These are phyloP conservation scores for Acromyrmex heyeri DNA, from an alignment of 1,140 invertebrate genomes.

Conservation along the genomic window DNA sequence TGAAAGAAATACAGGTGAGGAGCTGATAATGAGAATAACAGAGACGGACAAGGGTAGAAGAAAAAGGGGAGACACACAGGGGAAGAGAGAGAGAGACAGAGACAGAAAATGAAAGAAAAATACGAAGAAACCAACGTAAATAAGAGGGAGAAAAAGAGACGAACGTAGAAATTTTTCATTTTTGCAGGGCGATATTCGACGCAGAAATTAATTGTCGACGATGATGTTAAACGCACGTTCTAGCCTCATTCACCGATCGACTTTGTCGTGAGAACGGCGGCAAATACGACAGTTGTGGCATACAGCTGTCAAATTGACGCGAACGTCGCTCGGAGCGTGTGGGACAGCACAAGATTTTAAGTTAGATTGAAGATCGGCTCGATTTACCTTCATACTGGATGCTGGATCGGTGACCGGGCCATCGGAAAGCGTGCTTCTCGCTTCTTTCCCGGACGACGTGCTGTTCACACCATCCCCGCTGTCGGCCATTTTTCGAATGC, in stretches of 20 bases:
- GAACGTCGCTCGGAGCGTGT: background rate
- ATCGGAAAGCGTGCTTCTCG: constrained; percentile 80
- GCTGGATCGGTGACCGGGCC: constrained; percentile 84
- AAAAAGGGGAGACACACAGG: background rate
- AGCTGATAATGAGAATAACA: constrained; percentile 30
- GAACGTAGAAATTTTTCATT: background rate
- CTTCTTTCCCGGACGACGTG: constrained; percentile 81
- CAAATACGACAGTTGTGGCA: constrained; percentile 61
- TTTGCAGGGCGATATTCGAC: background rate
- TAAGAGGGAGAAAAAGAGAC: background rate
- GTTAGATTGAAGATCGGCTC: background rate
- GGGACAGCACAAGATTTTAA: background rate
- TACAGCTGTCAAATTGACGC: constrained; percentile 23
- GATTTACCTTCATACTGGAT: constrained; percentile 81
- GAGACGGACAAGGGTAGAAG: constrained; percentile 9
- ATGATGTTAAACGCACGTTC: background rate
- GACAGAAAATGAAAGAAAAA: background rate
- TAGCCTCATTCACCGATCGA: background rate
- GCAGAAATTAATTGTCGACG: background rate
- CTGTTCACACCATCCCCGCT: constrained; percentile 80
- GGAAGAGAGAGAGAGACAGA: too few species aligned
- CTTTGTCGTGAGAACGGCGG: constrained; percentile 44
- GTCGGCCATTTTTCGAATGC: constrained; percentile 84
- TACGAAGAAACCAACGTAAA: constrained; percentile 26
- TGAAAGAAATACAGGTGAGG: constrained; percentile 60